Base-by-base conservation (phyloP, 2,888 invertebrate species). In the Epinotia demarniana region DNA sequence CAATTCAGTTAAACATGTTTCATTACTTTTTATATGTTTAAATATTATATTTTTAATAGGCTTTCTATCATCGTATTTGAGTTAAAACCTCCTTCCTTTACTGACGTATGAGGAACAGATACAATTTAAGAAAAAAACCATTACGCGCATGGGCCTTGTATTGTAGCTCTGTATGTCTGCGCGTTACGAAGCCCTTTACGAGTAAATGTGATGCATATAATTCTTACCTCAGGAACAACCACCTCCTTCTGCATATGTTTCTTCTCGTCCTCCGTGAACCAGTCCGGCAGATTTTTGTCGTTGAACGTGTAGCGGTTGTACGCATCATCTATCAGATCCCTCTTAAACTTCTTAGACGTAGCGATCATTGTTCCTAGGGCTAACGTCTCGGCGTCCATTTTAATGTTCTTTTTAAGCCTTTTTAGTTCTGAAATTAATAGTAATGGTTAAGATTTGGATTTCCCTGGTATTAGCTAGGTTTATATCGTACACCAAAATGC, bases 291-390 rank as follows among this genome's bases (percentile, higher is more conserved):
- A 86, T 97, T 95, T 1, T 96, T 96, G 88, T 99, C 99, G 85
- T 98, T 98, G 86, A 98, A 98, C 3, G 97, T 96, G 87, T 98
- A 99, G 81, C 98, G 95, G 90, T 99, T 98, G 97, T 98, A 99
- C 0, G 97, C 98, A 68, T 96, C 96, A 87, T 99, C 99, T 12
- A 97, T 94, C 12, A 99, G 92, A 86, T 99, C 99, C 53, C 99
- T 95, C 83, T 97, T 97, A 16, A 97, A 95, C 92, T 99, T 99
- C 88, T 97, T 97, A 55, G 99, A 99, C 73, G 97, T 96, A 8
- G 98, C 96, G 94, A 99, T 95, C 92, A 99, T 95, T 0, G 98
- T 96, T 1, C 99, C 99, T 53, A 99, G 91, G 0, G 99, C 99
- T 79, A 99, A 91, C 75, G 98, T 98, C 87, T 98, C 97, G 46